Evolutionary conservation across 2,113 vertebrate species (phyloP), one percentile per base, ranked within the genome.

Genomic region (Embiotoca jacksoni): DNA sequence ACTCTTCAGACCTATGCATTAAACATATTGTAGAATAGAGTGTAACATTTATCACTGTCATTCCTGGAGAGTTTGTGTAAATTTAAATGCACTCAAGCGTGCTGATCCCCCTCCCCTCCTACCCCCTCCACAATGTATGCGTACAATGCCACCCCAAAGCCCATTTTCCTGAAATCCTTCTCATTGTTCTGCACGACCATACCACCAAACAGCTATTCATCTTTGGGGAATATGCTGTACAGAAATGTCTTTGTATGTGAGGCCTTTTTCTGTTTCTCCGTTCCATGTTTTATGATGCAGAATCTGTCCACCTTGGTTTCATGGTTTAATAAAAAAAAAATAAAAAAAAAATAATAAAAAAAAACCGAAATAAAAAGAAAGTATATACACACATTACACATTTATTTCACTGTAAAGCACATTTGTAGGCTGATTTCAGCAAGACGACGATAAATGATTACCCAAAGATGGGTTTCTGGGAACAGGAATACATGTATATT

Each of bases 21-120:
- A 98, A 98, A 98, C 98, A 98, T 99, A 99, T 98, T 98, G 98
- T 98, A 97, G 97, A 97, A 96, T 98, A 98, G 97, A 97, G 97
- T 98, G 96, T 97, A 94, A 97, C 97, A 99, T 99, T 98, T 97
- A 99, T 99, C 98, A 99, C 97, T 99, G 98, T 99, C 98, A 99
- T 96, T 95, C 92, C 83, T 95, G 95, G 95, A 93, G 93, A 98
- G 97, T 99, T 98, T 99, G 98, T 99, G 98, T 99, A 99, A 99
- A 99, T 99, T 99, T 99, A 98, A 99, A 99, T 99, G 98, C 98
- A 94, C 96, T 98, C 96, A 98, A 97, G 96, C 98, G 96, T 98
- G 97, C 91, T 96, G 96, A 92, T 92, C 78, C 84, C 80, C 80
- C 84, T 82, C 23, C 23, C 31, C 35, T 23, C 23, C 23, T 23